phyloP scores from a whole-genome alignment of 1,140 invertebrate species.

The Meloidogyne floridensis region DNA sequence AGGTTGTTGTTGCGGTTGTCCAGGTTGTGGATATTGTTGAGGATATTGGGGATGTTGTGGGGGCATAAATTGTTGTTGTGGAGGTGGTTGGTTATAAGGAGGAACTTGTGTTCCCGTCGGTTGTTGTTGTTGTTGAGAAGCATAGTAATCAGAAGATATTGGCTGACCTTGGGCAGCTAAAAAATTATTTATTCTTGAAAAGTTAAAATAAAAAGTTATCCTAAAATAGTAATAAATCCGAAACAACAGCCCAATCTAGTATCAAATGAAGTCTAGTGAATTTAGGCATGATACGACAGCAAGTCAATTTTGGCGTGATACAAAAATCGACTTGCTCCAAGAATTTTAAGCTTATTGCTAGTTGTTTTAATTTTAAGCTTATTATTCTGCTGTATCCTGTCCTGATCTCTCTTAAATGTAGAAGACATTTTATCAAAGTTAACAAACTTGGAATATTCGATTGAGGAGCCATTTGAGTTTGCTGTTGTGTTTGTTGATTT shows the following conservation, averaged over 20 bases:
- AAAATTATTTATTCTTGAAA: not conserved
- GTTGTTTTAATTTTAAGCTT: too few relatives aligned
- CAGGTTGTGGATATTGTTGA: conserved; percentile 37
- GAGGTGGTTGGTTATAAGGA: conserved; percentile 23
- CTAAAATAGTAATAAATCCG: too few relatives aligned
- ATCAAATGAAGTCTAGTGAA: too few relatives aligned
- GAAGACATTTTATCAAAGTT: not conserved
- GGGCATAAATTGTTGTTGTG: conserved; percentile 25
- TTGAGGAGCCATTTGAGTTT: conserved; percentile 7
- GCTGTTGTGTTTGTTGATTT: conserved; percentile 33
- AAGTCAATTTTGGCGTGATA: too few relatives aligned
- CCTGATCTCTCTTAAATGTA: too few relatives aligned
- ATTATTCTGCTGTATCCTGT: too few relatives aligned
- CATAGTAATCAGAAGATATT: conserved; percentile 37
- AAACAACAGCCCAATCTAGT: too few relatives aligned
- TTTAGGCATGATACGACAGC: too few relatives aligned
- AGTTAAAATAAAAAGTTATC: not conserved
- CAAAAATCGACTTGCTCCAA: not conserved
- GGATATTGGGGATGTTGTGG: conserved; percentile 31
- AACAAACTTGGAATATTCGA: not conserved
- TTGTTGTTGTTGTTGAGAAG: conserved; percentile 30
- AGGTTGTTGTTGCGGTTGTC: conserved; percentile 34
- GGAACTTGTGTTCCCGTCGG: conserved; percentile 8
- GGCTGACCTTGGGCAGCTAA: conserved; percentile 30
- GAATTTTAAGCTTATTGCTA: too few relatives aligned